Evolutionary conservation across 2,888 invertebrate genomes (phyloP), one percentile per base, ranked within the genome.

Genomic region (Plusia festucae): DNA sequence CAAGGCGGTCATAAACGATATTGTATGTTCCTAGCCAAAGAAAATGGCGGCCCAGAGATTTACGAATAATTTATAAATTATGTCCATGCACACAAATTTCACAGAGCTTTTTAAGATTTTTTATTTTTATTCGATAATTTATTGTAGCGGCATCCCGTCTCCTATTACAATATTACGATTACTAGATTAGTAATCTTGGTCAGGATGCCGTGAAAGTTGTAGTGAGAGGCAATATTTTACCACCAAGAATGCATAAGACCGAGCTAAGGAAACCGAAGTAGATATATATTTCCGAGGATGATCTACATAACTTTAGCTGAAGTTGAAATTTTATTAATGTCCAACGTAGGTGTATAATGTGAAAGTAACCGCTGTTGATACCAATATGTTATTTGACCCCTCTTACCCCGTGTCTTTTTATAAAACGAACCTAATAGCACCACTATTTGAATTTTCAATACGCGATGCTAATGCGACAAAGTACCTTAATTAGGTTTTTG

Each of bases 201-300:
- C 72, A 77, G 72, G 78, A 73, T 73, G 78, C 67, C 60, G 72
- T 77, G 68, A 73, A 73, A 77, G 73, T 72, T 73, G 34, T 72
- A 77, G 73, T 59, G 67, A 66, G 72, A 73, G 78, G 73, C 73
- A 73, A 66, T 55, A 65, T 72, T 72, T 65, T 65, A 72, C 66
- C 59, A 51, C 53, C 67, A 65, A 72, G 67, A 77, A 72, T 65
- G 56, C 78, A 60, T 65, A 44, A 65, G 59, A 34, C 15, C 34
- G 34, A 34, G 34, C 34, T 15, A 15, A 34, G 4, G n/a, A n/a
- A n/a, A n/a, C n/a, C n/a, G n/a, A n/a, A n/a, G n/a, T n/a, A n/a
- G n/a, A n/a, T n/a, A n/a, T n/a, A n/a, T n/a, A n/a, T n/a, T n/a
- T n/a, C n/a, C n/a, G n/a, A n/a, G n/a, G 40, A 40, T 30, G 30